Evolutionary conservation across 2,888 invertebrate species (phyloP).

Genomic region (Drosophila longiperda): DNA sequence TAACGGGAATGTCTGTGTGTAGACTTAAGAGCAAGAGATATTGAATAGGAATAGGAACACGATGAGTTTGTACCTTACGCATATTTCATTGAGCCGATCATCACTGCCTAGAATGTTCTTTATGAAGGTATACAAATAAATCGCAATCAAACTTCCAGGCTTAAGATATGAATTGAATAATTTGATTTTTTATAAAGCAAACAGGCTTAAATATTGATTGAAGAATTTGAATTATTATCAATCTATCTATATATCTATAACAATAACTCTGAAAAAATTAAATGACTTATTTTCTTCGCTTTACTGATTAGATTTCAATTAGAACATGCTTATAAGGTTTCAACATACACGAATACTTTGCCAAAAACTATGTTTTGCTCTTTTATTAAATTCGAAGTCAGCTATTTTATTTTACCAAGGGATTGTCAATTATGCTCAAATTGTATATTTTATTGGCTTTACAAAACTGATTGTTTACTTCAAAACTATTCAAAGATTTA

Average conservation of each 20-base stretch:
- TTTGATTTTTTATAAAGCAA: neutral
- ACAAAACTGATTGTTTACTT: slow-evolving; percentile 1
- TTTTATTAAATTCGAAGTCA: neutral
- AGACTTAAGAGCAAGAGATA: slow-evolving; percentile 35
- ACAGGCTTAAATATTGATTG: neutral
- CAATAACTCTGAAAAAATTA: neutral
- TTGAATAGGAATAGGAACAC: slow-evolving; percentile 29
- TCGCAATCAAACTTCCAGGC: neutral
- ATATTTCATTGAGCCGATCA: slow-evolving; percentile 8
- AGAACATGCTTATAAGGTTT: neutral
- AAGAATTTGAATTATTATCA: neutral
- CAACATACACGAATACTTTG: neutral
- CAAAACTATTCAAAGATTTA: neutral
- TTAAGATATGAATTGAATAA: neutral
- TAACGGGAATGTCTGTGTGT: slow-evolving; percentile 41
- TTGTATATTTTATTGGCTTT: neutral
- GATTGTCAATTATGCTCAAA: neutral
- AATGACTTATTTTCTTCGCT: neutral
- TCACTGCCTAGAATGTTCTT: slow-evolving; percentile 48
- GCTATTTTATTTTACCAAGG: too few species aligned
- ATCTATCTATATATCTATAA: too few species aligned
- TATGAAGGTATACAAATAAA: slow-evolving; percentile 16
- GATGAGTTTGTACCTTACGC: slow-evolving; percentile 26
- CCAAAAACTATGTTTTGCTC: neutral
- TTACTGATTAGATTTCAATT: neutral